Evolutionary conservation across 2,797 vertebrate species (phyloP).

Genomic region (Neoniphon sammara): DNA sequence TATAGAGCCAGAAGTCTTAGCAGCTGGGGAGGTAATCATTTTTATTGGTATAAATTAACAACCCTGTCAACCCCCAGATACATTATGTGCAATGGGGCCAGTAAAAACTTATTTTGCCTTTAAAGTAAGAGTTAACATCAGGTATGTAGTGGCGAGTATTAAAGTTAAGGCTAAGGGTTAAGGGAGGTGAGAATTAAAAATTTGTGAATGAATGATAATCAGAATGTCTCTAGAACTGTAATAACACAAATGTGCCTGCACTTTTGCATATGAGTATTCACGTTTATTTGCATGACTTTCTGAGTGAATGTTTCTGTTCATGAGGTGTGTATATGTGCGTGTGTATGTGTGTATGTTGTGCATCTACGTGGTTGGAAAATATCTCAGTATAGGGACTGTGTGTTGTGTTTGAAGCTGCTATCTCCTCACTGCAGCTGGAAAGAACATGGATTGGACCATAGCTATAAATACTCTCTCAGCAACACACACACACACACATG

Average conservation of each 20-base stretch:
- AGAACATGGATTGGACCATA: slow-evolving; percentile 17
- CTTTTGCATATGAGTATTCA: not conserved
- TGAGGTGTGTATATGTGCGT: not conserved
- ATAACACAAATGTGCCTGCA: not conserved
- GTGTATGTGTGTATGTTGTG: slow-evolving; percentile 13
- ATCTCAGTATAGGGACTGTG: slow-evolving; percentile 32
- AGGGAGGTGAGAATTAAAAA: too few species aligned
- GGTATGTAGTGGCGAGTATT: too few species aligned
- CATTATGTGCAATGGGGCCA: too few species aligned
- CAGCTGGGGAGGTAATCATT: too few species aligned
- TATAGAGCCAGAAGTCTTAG: too few species aligned
- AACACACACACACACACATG: slow-evolving; percentile 32
- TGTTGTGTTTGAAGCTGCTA: slow-evolving; percentile 15
- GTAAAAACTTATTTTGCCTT: too few species aligned
- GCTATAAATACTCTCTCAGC: slow-evolving; percentile 19
- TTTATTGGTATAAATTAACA: too few species aligned
- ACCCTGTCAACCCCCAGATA: too few species aligned
- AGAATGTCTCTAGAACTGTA: not conserved
- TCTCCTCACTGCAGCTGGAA: slow-evolving; percentile 14
- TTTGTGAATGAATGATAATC: too few species aligned
- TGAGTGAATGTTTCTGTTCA: not conserved
- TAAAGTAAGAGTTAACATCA: too few species aligned
- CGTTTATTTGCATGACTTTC: not conserved
- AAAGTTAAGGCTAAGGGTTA: too few species aligned
- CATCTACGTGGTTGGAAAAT: slow-evolving; percentile 7